Evolutionary conservation across 2,113 vertebrate species (phyloP), one percentile per base, ranked within the genome.

Genomic region (Campylorhamphus procurvoides): DNA sequence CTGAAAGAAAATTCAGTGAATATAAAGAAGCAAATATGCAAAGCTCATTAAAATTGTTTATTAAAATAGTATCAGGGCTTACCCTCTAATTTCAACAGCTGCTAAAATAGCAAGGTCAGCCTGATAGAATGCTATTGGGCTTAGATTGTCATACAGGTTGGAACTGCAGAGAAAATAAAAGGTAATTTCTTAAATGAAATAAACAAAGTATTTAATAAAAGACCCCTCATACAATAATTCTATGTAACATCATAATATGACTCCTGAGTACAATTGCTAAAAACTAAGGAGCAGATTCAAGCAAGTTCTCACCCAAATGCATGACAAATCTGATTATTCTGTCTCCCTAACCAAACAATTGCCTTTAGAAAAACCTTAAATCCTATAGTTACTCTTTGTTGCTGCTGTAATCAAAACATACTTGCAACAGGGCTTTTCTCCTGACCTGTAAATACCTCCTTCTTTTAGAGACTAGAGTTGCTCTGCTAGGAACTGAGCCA

Each of bases 51-150:
- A 11, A 78, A 49, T 55, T 1, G 0, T 58, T 67, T 67, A 59
- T 59, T 76, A 47, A 74, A 91, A 44, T 17, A 47, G 12, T 35
- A 50, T 49, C 74, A 74, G 9, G 62, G 84, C 97, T 98, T 97
- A 99, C 99, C 99, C 99, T 98, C 99, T 98, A 86, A 99, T 99
- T 97, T 99, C 98, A 79, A 99, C 99, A 93, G 98, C 98, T 69
- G 99, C 98, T 53, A 97, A 97, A 82, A 99, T 98, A 13, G 99
- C 99, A 62, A 99, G 98, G 37, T 99, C 98, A 49, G 98, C 99
- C 95, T 98, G 72, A n/a, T 98, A 98, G 59, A 98, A 98, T 3
- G 98, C 97, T 76, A 98, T 84, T 19, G 98, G 98, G 94, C 99
- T 99, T 75, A 97, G 96, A 91, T 98, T 99, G 95, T 99, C 96